Evolutionary conservation across 23 tunicate genomes (phyloP).

Genomic region (Clavelina lepadiformis): DNA sequence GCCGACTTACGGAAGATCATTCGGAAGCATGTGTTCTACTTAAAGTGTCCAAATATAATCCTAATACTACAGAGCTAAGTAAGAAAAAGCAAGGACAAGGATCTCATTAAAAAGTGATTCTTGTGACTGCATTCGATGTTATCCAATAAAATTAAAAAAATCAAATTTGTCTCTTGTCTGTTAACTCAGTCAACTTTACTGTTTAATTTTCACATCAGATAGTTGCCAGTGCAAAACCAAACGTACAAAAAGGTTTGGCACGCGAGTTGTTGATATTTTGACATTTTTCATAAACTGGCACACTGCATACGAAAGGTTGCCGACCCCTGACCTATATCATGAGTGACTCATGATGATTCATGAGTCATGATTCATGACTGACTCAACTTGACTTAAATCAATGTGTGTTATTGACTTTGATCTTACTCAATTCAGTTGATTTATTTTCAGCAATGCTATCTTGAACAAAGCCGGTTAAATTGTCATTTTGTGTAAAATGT

Average conservation of each 20-base stretch:
- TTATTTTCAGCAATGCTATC: too few species aligned
- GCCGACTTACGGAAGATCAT: constrained; percentile 47
- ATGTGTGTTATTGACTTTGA: too few species aligned
- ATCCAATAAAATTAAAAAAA: constrained; percentile 44
- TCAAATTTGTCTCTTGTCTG: constrained; percentile 14
- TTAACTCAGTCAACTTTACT: constrained; percentile 17
- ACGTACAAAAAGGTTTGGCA: constrained; percentile 31
- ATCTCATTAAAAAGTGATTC: constrained; percentile 30
- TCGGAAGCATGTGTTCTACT: constrained; percentile 44
- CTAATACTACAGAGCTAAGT: constrained; percentile 36
- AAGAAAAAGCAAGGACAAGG: constrained; percentile 52
- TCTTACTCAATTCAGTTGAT: too few species aligned
- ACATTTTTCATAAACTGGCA: constrained; percentile 32
- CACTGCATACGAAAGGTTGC: constrained; percentile 32
- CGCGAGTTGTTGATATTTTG: constrained; percentile 40
- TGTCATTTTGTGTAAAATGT: too few species aligned
- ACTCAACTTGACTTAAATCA: too few species aligned
- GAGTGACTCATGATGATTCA: too few species aligned
- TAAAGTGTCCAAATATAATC: constrained; percentile 34
- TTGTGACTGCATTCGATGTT: constrained; percentile 35
- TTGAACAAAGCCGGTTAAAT: too few species aligned
- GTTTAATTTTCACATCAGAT: constrained; percentile 27
- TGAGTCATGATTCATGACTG: too few species aligned
- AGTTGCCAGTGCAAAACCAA: constrained; percentile 16
- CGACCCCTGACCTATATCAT: constrained; percentile 22